Conservation (phyloP, 2,888 invertebrate genomes). For the Pristionchus mayeri region DNA sequence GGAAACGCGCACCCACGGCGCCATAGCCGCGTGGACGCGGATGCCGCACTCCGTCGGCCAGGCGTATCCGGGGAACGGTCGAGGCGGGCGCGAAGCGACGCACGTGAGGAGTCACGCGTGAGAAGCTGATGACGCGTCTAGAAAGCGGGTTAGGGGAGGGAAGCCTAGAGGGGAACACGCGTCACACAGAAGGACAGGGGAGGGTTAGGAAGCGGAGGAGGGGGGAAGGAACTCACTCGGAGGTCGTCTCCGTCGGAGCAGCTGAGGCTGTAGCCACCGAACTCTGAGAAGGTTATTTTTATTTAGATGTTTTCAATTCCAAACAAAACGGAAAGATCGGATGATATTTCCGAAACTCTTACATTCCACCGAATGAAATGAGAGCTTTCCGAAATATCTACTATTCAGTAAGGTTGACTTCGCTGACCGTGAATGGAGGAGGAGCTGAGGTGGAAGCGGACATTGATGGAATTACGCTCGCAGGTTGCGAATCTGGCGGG, state of each 20-base stretch:
- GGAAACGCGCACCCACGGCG: constrained; percentile 15
- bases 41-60: not conserved
- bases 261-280: not conserved
- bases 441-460: not conserved
- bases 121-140: not conserved
- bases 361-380: not conserved
- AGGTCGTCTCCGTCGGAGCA: not conserved
- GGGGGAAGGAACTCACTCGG: not conserved
- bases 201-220: not conserved
- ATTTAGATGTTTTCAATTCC: too few relatives aligned
- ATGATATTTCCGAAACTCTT: too few relatives aligned
- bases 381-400: not conserved
- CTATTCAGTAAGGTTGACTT: not conserved
- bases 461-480: constrained; percentile 46
- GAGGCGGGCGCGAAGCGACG: constrained; percentile 21
- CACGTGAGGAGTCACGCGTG: too few relatives aligned
- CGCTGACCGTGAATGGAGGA: not conserved
- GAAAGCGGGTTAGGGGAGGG: constrained; percentile 21
- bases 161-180: not conserved
- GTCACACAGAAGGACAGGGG: not conserved
- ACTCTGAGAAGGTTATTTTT: not conserved
- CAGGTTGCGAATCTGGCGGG: constrained; percentile 27
- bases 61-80: constrained; percentile 9
- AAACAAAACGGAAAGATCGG: too few relatives aligned
- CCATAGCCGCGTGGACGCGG: not conserved